Percentiles rank a stretch among this genome's conserved stretches.
Evolutionary conservation across 2,797 vertebrate genomes (phyloP).

Genomic region (Mionectes olivaceus): DNA sequence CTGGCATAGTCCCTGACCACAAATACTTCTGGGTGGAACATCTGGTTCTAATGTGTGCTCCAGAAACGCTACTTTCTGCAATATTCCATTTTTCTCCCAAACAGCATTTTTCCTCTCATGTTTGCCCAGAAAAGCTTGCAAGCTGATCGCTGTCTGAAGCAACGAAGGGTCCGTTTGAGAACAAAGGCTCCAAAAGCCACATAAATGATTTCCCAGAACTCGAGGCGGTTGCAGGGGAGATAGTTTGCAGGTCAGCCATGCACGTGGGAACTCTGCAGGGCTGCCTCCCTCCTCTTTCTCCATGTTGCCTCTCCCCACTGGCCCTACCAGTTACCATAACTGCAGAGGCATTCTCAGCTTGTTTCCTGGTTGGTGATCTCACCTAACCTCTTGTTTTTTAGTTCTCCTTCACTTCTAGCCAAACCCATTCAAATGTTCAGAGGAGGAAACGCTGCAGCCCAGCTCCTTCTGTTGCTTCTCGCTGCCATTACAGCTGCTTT

Average conservation of each 20-base stretch:
- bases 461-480: not conserved
- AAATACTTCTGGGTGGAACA: slow-evolving; percentile 72
- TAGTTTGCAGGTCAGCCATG: not conserved
- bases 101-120: slow-evolving; percentile 44
- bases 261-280: not conserved
- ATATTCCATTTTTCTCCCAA: slow-evolving; percentile 58
- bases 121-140: slow-evolving; percentile 65
- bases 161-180: slow-evolving; percentile 51
- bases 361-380: not conserved
- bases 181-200: slow-evolving; percentile 62
- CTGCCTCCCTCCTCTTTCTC: not conserved
- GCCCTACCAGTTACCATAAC: not conserved
- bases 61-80: slow-evolving; percentile 64
- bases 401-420: not conserved
- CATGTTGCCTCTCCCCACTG: not conserved
- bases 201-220: slow-evolving; percentile 60
- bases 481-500: not conserved
- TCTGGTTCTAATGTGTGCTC: slow-evolving; percentile 72
- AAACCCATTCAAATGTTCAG: not conserved
- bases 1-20: not conserved
- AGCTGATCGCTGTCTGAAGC: slow-evolving; percentile 64
- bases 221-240: not conserved
- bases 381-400: not conserved
- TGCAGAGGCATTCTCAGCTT: not conserved
- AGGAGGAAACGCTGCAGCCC: not conserved